Percentiles rank a stretch among this genome's conserved stretches.
Conservation (phyloP, 2,113 vertebrate species). For the Onychostruthus taczanowskii region DNA sequence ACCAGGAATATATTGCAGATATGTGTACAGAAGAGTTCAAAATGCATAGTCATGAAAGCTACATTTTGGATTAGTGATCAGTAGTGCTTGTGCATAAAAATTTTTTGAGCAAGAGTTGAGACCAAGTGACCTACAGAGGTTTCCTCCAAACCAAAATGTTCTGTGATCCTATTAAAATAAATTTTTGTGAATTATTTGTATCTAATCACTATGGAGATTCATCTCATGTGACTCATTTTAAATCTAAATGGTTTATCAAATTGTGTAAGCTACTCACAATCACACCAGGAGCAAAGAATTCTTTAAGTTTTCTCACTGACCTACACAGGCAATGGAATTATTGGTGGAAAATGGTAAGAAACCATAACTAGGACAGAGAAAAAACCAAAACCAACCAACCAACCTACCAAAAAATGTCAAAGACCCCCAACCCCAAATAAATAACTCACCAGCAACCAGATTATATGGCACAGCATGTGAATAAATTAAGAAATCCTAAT, state of each 20-base stretch:
- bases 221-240: neutral
- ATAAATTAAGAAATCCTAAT: neutral
- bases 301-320: neutral
- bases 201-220: neutral
- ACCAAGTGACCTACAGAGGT: neutral
- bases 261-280: neutral
- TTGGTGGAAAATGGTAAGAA: neutral
- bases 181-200: neutral
- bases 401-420: neutral
- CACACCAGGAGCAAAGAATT: neutral
- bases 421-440: fast-evolving
- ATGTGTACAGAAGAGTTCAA: neutral
- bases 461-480: neutral
- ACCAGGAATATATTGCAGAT: neutral
- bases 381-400: neutral
- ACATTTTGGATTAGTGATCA: neutral
- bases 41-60: neutral
- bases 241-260: neutral
- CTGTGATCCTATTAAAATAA: neutral
- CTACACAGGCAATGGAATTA: neutral
- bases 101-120: neutral
- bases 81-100: neutral
- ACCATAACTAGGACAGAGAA: neutral
- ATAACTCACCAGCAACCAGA: neutral
- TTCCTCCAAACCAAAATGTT: neutral